A percentile compares a stretch with the other conserved stretches of the same genome.
phyloP scores from a whole-genome alignment of 2,113 vertebrate genomes.

The Scartelaos histophorus region DNA sequence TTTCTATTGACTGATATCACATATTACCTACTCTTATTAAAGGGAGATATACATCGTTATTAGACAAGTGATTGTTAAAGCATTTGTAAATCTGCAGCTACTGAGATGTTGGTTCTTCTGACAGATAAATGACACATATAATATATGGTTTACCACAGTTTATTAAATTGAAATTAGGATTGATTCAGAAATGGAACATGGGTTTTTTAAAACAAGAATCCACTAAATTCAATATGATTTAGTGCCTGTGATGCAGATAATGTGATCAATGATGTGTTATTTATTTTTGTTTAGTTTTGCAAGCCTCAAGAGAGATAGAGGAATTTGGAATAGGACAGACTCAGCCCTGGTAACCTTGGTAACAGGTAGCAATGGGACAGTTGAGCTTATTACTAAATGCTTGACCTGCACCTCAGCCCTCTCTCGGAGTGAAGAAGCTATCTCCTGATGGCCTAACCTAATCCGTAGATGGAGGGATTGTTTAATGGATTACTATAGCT shows the following conservation, averaged over 20 bases:
- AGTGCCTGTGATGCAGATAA: not conserved
- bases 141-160: not conserved
- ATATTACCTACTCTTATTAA: too few species aligned
- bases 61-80: too few species aligned
- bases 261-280: not conserved
- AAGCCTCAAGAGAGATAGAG: slow-evolving; percentile 1
- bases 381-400: slow-evolving; percentile 78
- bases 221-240: not conserved
- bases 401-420: slow-evolving; percentile 70
- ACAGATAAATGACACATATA: too few species aligned
- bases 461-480: slow-evolving; percentile 72
- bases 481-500: slow-evolving; percentile 76
- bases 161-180: not conserved
- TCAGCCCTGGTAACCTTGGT: slow-evolving; percentile 67
- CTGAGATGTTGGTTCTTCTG: too few species aligned
- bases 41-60: too few species aligned
- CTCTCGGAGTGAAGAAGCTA: slow-evolving; percentile 71
- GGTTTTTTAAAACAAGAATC: not conserved
- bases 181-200: not conserved
- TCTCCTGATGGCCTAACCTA: slow-evolving; percentile 76
- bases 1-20: not conserved
- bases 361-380: slow-evolving; percentile 66
- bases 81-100: too few species aligned
- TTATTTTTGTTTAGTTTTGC: not conserved
- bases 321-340: slow-evolving; percentile 39